A percentile compares a stretch with the other conserved stretches of the same genome.
Conservation (phyloP, 2,797 vertebrate species). For the Pterois miles region DNA sequence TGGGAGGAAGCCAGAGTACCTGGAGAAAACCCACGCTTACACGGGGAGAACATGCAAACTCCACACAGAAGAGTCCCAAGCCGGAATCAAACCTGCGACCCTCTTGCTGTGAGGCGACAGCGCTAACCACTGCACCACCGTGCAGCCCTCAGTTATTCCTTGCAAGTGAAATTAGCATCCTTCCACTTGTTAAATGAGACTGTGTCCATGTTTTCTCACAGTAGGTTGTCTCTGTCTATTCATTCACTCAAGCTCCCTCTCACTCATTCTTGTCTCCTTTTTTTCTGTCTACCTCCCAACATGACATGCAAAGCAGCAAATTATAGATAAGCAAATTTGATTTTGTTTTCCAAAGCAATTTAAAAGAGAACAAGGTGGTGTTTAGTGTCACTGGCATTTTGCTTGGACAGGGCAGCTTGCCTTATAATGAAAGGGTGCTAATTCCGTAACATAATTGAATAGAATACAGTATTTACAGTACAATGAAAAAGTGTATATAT, state of each 20-base stretch:
- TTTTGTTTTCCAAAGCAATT: neutral
- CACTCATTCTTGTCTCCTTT: neutral
- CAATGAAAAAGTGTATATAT: too few species aligned
- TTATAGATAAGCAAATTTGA: neutral
- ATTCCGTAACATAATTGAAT: neutral
- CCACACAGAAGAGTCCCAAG: too few species aligned
- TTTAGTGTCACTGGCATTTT: neutral
- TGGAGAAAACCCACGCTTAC: too few species aligned
- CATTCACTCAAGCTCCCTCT: neutral
- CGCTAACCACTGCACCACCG: too few species aligned
- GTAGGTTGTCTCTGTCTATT: neutral
- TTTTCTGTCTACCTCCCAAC: neutral
- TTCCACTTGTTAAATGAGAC: conserved; percentile 29
- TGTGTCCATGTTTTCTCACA: conserved; percentile 10
- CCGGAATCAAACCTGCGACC: too few species aligned
- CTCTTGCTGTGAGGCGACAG: too few species aligned
- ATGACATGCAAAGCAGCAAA: neutral
- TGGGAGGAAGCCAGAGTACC: too few species aligned
- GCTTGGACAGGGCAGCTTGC: neutral
- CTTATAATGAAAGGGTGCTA: neutral
- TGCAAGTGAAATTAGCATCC: conserved; percentile 33
- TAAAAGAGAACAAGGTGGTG: neutral
- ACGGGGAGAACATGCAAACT: too few species aligned
- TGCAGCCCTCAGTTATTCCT: conserved; percentile 19
- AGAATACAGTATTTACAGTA: neutral